A percentile compares a stretch with the other conserved stretches of the same genome.
Conservation (phyloP, 1,140 invertebrate species). For the Palaemon carinicauda region DNA sequence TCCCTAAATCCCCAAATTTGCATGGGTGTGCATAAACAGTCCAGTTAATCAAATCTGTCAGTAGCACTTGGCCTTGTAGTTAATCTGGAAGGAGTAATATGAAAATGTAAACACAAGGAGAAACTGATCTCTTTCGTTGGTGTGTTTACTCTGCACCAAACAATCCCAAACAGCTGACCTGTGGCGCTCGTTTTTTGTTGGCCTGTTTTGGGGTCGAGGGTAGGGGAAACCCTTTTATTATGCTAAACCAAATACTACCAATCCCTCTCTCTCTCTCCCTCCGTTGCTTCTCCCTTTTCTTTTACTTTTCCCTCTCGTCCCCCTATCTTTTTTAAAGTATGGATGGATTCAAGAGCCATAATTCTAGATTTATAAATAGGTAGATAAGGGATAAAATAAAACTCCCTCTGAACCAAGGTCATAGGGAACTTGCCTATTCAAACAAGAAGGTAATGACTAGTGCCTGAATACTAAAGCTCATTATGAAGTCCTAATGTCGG, state of each 20-base stretch:
- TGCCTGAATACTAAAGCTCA: no score
- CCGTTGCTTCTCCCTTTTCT: neutral
- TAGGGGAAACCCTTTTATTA: constrained; percentile 1
- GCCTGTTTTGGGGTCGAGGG: neutral
- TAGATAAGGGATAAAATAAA: no score
- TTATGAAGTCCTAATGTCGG: no score
- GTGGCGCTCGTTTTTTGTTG: constrained; percentile 2
- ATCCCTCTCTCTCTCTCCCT: neutral
- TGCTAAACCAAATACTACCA: neutral
- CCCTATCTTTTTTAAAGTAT: no score
- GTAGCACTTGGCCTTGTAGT: neutral
- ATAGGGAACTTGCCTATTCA: no score
- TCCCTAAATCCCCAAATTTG: neutral
- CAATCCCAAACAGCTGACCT: constrained; percentile 5
- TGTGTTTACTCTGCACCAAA: neutral
- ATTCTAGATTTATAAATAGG: no score
- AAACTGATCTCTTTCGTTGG: neutral
- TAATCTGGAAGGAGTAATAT: neutral
- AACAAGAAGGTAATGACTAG: no score
- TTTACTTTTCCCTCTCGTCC: no score
- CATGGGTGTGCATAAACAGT: neutral
- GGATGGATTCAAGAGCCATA: no score
- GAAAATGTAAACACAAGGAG: neutral
- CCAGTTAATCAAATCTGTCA: constrained; percentile 5
- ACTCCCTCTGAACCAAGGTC: no score